Evolutionary conservation across 2,797 vertebrate species (phyloP), one percentile per base, ranked within the genome.

Genomic region (Borostomias antarcticus): DNA sequence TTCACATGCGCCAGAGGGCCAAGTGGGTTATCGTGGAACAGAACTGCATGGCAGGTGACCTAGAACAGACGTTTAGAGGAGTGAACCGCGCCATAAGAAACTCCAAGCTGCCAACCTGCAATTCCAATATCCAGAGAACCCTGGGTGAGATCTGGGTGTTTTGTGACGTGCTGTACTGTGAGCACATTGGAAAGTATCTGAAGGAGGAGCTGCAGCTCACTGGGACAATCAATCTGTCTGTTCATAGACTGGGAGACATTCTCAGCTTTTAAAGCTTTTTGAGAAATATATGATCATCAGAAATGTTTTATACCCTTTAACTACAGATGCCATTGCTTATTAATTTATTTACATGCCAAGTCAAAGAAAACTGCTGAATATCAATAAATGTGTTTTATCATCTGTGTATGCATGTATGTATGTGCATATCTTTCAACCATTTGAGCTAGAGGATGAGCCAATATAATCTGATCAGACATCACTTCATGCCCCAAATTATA

Each of bases 121-220:
- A 98, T 72, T 95, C 95, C 69, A 96, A 94, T 80, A 91, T 98
- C 76, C 95, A 93, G 78, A 91, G 94, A 79, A 89, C 90, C 69
- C 72, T 86, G 51, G 77, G 70, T 3, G 90, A 98, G 83, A 94
- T 99, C 86, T 98, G 95, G 94, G 88, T 97, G 56, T 98, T 96
- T 90, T 98, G 96, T 76, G 97, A 99, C 75, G 70, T 98, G 23
- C 70, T 90, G 3, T 88, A 90, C 78, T 93, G 92, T n/a, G 96
- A 99, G 92, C 87, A 94, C 73, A 86, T 96, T 48, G 96, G 95
- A 10, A 85, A 75, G 32, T 75, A 91, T 71, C 89, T 98, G 74
- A 96, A 92, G 82, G 76, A 87, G 28, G 90, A 92, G 83, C 88
- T 98, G 72, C 79, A 68, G 58, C 94, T 98, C 76, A 79, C 64